Conservation (phyloP, 1,140 invertebrate species). For the Drosophila sproati region DNA sequence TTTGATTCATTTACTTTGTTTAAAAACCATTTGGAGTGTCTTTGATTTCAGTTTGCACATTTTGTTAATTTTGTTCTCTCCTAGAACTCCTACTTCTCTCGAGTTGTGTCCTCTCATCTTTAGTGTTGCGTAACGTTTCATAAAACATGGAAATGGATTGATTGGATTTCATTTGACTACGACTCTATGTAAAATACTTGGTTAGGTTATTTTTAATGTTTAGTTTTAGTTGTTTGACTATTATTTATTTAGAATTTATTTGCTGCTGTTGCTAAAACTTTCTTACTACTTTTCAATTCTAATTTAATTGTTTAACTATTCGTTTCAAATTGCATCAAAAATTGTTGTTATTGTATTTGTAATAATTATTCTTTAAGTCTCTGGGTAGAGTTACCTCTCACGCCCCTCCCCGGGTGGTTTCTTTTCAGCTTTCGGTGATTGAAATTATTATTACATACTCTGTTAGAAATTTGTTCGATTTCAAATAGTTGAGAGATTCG, state of each 20-base stretch:
- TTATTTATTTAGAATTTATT: constrained; percentile 57
- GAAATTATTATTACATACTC: neutral
- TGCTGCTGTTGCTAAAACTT: constrained; percentile 53
- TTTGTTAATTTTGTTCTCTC: constrained; percentile 35
- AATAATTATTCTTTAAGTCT: constrained; percentile 26
- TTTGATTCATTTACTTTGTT: constrained; percentile 43
- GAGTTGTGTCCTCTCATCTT: constrained; percentile 47
- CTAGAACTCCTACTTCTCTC: neutral
- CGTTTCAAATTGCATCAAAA: constrained; percentile 43
- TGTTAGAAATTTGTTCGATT: constrained; percentile 13
- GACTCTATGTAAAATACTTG: constrained; percentile 74
- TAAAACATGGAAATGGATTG: constrained; percentile 63
- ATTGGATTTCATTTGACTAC: constrained; percentile 49
- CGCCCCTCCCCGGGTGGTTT: constrained; percentile 12
- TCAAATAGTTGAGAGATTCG: constrained; percentile 15
- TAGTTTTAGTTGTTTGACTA: constrained; percentile 43
- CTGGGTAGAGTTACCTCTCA: constrained; percentile 3
- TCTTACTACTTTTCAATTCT: constrained; percentile 46
- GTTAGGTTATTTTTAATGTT: constrained; percentile 55
- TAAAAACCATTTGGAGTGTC: constrained; percentile 71
- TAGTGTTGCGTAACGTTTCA: constrained; percentile 59
- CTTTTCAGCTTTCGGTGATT: constrained; percentile 19
- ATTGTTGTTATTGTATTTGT: constrained; percentile 45
- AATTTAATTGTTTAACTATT: constrained; percentile 55
- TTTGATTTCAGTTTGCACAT: constrained; percentile 78